Evolutionary conservation across 2,797 vertebrate genomes (phyloP).

Genomic region (Pangasius macronema): DNA sequence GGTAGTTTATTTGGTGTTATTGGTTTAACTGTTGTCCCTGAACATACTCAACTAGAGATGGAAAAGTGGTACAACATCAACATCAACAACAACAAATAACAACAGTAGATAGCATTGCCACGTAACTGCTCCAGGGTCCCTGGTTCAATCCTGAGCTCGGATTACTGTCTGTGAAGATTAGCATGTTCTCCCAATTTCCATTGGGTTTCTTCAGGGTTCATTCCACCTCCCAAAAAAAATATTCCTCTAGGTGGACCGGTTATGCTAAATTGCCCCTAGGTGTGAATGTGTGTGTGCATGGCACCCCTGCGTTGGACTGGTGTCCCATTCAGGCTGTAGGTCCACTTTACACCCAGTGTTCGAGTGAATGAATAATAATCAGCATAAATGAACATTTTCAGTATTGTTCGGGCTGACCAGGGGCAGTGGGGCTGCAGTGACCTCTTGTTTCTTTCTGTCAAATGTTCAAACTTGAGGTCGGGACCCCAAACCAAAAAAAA

Average conservation of each 20-base stretch:
- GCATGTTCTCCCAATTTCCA: not conserved
- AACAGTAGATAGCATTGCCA: not conserved
- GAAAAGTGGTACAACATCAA: not conserved
- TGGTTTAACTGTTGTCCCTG: not conserved
- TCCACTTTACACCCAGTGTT: not conserved
- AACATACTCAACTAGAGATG: not conserved
- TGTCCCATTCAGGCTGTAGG: not conserved
- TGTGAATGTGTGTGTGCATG: not conserved
- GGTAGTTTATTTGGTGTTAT: not conserved
- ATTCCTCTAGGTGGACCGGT: no score
- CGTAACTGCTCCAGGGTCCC: not conserved
- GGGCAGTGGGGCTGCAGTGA: not conserved
- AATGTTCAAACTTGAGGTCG: no score
- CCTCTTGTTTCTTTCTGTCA: not conserved
- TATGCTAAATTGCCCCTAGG: not conserved
- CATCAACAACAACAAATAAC: not conserved
- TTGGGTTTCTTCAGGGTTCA: not conserved
- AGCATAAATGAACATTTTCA: not conserved
- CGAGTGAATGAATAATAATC: not conserved
- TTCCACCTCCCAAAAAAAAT: not conserved
- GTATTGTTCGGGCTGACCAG: not conserved
- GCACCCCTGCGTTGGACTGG: not conserved
- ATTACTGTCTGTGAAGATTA: not conserved
- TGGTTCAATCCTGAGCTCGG: not conserved
- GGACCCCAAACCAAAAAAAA: no score